Evolutionary conservation across 1,140 invertebrate genomes (phyloP).

Genomic region (Bactericera cockerelli): DNA sequence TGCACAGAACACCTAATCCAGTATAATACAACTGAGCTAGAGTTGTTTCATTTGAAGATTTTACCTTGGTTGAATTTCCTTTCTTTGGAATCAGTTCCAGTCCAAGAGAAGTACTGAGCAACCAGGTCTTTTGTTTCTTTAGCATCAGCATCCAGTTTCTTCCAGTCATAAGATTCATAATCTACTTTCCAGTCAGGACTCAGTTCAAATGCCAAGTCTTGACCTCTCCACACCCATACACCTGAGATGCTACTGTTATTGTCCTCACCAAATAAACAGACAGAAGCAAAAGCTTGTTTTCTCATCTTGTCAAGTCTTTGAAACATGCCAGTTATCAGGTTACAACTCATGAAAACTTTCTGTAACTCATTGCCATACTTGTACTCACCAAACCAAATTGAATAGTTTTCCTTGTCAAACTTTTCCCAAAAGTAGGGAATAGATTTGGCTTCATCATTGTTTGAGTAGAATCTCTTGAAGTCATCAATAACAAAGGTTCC

Average conservation of each 20-base stretch:
- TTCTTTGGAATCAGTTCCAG: slow-evolving; percentile 69
- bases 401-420: slow-evolving; percentile 92
- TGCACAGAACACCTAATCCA: too few relatives aligned
- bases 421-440: slow-evolving; percentile 98
- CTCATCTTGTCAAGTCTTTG: slow-evolving; percentile 96
- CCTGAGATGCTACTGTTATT: slow-evolving; percentile 88
- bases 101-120: slow-evolving; percentile 84
- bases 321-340: slow-evolving; percentile 89
- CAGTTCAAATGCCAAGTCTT: slow-evolving; percentile 80
- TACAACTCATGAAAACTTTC: slow-evolving; percentile 91
- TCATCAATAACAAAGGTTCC: slow-evolving; percentile 90
- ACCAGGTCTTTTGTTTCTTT: slow-evolving; percentile 81
- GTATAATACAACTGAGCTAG: neutral
- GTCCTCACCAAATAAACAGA: slow-evolving; percentile 84
- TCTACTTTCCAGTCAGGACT: slow-evolving; percentile 89
- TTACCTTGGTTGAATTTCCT: slow-evolving; percentile 97
- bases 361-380: slow-evolving; percentile 87
- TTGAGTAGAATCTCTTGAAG: slow-evolving; percentile 94
- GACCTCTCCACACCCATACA: slow-evolving; percentile 93
- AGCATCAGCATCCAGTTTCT: slow-evolving; percentile 70
- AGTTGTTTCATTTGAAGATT: slow-evolving; percentile 77
- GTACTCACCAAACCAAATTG: slow-evolving; percentile 95
- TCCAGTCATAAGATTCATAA: slow-evolving; percentile 95
- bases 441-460: slow-evolving; percentile 84
- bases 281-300: slow-evolving; percentile 88